A percentile compares a stretch with the other conserved stretches of the same genome.
phyloP scores from a whole-genome alignment of 2,113 vertebrate genomes.

The Porphyrio hochstetteri region DNA sequence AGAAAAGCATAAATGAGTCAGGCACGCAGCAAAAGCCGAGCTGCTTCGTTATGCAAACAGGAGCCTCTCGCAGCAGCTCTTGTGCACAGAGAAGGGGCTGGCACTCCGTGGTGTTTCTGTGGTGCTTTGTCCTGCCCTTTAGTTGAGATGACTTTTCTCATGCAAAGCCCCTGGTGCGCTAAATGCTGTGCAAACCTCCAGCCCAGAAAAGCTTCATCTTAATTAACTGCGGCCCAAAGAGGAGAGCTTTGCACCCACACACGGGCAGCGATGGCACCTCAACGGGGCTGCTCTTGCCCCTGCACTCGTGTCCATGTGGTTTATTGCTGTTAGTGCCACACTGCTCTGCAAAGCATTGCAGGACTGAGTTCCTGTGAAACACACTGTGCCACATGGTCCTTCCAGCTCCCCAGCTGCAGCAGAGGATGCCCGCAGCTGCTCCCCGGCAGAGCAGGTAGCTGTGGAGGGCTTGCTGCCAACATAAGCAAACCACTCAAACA shows the following conservation, averaged over 20 bases:
- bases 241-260: not conserved
- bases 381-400: fast-evolving
- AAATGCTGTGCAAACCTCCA: not conserved
- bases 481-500: not conserved
- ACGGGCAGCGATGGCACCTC: not conserved
- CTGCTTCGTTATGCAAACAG: constrained; percentile 15
- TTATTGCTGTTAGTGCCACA: not conserved
- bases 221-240: fast-evolving
- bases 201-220: not conserved
- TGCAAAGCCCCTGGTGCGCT: not conserved
- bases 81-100: not conserved
- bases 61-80: not conserved
- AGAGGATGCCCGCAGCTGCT: fast-evolving
- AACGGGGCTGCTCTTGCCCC: fast-evolving
- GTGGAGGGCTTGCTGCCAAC: not conserved
- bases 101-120: fast-evolving
- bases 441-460: not conserved
- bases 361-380: fast-evolving
- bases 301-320: not conserved
- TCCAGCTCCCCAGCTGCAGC: not conserved
- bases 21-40: constrained; percentile 20
- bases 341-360: not conserved
- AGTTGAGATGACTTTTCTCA: not conserved
- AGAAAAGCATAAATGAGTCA: constrained; percentile 47
- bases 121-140: not conserved